Conservation (phyloP, 2,113 vertebrate genomes). For the Malurus melanocephalus region DNA sequence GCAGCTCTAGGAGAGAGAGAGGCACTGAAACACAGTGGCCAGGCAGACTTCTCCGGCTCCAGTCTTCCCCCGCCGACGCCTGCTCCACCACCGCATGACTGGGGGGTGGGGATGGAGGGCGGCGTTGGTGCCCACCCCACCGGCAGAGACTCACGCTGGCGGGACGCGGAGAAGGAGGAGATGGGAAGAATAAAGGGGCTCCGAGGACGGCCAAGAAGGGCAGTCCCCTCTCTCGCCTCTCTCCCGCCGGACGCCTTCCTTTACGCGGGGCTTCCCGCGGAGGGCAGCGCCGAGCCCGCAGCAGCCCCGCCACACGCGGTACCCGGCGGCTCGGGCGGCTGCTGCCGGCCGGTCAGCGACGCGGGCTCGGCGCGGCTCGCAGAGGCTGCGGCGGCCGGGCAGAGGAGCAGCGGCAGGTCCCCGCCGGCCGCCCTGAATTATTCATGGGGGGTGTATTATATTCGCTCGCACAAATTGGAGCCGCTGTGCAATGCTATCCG, state of each 20-base stretch:
- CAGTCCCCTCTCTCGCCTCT: not conserved
- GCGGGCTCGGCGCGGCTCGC: not conserved
- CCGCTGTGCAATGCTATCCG: slow-evolving; percentile 74
- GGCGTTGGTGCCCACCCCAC: slow-evolving; percentile 51
- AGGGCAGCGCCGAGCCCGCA: not conserved
- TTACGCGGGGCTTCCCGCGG: not conserved
- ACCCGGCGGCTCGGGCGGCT: slow-evolving; percentile 15
- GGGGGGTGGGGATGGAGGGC: slow-evolving; percentile 50
- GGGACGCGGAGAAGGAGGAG: slow-evolving; percentile 9
- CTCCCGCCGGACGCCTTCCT: not conserved
- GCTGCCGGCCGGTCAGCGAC: not conserved
- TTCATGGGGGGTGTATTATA: slow-evolving; percentile 74
- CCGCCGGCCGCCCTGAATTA: slow-evolving; percentile 73
- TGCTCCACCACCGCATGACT: slow-evolving; percentile 78
- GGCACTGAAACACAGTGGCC: slow-evolving; percentile 53
- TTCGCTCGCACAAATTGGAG: slow-evolving; percentile 69
- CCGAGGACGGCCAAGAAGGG: not conserved
- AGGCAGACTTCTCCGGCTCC: slow-evolving; percentile 42
- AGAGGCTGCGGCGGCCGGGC: slow-evolving; percentile 27
- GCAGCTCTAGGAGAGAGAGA: slow-evolving; percentile 55
- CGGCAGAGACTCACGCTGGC: slow-evolving; percentile 13
- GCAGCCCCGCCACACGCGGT: slow-evolving; percentile 7
- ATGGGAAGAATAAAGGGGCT: not conserved
- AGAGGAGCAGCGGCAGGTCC: slow-evolving; percentile 65
- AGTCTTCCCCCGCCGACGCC: slow-evolving; percentile 49